Base-by-base conservation (phyloP, 2,888 invertebrate species). In the Mimachlamys varia region DNA sequence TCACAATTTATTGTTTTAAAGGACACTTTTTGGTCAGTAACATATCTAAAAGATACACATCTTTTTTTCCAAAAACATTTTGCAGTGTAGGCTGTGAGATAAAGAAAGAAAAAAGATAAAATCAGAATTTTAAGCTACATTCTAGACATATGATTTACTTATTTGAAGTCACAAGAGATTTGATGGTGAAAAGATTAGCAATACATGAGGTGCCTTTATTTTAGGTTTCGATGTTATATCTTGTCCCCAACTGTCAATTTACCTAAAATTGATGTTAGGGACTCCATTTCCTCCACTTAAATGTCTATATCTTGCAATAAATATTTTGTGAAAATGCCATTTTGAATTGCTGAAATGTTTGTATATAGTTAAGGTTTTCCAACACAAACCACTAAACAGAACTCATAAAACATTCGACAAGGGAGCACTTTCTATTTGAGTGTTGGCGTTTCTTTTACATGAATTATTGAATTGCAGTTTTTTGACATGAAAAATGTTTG, bases 321-420 rank as follows among this genome's bases (percentile, higher is more conserved):
- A 33, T 76, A 27, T 76, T 76, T 76, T 27, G 76, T 76, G 22
- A 33, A 76, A 33, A 76, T 76, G 76, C 12, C 76, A 76, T 33
- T 76, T 13, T 76, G 33, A 76, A 76, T 76, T 76, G 76, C 27
- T 76, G 76, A 76, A 33, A 33, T 27, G 22, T 76, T 76, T 76
- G 76, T 76, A 76, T 76, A 33, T 33, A 27, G 10, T 76, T 13
- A 0, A 10, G 7, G 33, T 27, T 76, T 76, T 76, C 33, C 33
- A 76, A 27, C 27, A 76, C 76, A 76, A 76, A 76, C 76, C 76
- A 76, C 33, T 76, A 76, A 76, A 76, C 76, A 76, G 33, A 7
- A 33, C 10, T 76, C 76, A 33, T 76, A 76, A 76, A 76, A 27
- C 2, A 33, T 33, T 2, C 76, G 33, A 22, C 22, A 33, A 17